Conservation (phyloP, 2,888 invertebrate species). For the Strigamia crassipes region DNA sequence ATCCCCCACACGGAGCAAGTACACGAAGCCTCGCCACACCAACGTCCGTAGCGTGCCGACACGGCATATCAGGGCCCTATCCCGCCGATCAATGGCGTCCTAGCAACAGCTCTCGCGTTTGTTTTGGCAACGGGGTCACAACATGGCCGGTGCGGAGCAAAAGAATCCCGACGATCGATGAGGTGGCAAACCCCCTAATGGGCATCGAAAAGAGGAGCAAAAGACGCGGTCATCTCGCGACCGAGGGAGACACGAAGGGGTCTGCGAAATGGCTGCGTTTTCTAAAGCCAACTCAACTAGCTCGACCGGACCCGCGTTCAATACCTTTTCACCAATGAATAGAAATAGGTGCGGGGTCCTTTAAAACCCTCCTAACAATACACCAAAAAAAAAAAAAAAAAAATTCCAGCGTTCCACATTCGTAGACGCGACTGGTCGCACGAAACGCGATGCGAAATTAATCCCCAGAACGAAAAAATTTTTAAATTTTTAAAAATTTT, state of each 20-base stretch:
- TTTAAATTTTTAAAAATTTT: no score
- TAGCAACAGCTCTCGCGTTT: not conserved
- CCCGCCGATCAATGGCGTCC: conserved; percentile 25
- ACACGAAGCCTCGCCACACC: not conserved
- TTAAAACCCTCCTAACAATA: not conserved
- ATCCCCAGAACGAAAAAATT: no score
- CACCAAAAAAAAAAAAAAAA: not conserved
- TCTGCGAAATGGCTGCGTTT: conserved; percentile 9
- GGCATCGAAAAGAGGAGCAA: conserved; percentile 20
- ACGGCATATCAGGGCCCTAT: not conserved
- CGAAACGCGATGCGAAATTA: not conserved
- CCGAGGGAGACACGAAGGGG: conserved; percentile 6
- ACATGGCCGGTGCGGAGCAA: conserved; percentile 2
- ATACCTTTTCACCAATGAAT: conserved; percentile 25
- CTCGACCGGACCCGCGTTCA: conserved; percentile 25
- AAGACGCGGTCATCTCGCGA: conserved; percentile 15
- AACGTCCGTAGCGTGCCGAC: conserved; percentile 6
- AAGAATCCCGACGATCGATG: conserved; percentile 23
- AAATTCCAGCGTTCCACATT: not conserved
- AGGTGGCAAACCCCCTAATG: conserved; percentile 26
- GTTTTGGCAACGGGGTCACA: conserved; percentile 37
- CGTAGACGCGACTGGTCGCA: not conserved
- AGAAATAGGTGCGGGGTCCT: conserved; percentile 34
- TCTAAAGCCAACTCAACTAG: not conserved
- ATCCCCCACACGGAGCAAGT: not conserved